phyloP scores from a whole-genome alignment of 92 coral and sea anemone species.

The Epizoanthus rinbou region DNA sequence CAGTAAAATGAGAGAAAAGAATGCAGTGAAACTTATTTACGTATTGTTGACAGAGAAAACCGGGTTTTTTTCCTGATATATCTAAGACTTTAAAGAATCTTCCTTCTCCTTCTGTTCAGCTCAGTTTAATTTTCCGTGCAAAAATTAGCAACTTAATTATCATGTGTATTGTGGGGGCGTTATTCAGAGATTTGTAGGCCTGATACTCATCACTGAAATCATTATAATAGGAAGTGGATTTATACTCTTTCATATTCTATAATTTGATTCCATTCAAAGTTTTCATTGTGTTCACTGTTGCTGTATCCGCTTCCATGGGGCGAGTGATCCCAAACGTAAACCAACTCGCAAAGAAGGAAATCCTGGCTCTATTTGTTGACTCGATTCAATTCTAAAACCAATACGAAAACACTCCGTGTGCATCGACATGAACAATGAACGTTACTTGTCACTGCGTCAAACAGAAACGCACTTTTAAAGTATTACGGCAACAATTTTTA shows the following conservation, averaged over 20 bases:
- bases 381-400: not conserved
- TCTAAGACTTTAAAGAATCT: not conserved
- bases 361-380: not conserved
- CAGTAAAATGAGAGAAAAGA: not conserved
- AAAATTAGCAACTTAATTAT: not conserved
- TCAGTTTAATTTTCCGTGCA: not conserved
- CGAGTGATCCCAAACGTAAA: not conserved
- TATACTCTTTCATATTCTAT: conserved; percentile 2
- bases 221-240: conserved; percentile 29
- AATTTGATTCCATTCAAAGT: conserved; percentile 26
- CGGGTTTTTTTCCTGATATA: not conserved
- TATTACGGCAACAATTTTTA: too few species aligned
- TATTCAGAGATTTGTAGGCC: not conserved
- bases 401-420: not conserved
- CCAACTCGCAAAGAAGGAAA: conserved; percentile 3
- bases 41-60: not conserved
- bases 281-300: not conserved
- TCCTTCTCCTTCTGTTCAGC: not conserved
- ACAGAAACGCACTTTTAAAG: not conserved
- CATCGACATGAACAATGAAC: not conserved
- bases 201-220: conserved; percentile 1
- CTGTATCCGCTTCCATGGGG: conserved; percentile 30
- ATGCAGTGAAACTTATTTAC: not conserved
- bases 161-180: not conserved
- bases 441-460: not conserved